Evolutionary conservation across 2,797 vertebrate genomes (phyloP).

Genomic region (Anguilla anguilla): DNA sequence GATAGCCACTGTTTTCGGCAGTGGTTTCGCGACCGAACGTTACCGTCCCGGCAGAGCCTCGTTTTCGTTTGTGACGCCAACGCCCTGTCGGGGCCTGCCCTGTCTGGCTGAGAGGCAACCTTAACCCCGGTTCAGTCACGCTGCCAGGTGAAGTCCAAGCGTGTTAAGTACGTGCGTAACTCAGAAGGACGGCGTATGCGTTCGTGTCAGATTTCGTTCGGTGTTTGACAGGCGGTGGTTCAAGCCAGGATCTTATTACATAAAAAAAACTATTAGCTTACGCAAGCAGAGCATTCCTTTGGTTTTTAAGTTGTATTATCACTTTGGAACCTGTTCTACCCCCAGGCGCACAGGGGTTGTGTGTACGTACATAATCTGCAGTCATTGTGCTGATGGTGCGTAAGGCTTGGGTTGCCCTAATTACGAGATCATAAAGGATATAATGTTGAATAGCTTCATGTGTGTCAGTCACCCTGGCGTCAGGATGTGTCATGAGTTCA

Average conservation of each 20-base stretch:
- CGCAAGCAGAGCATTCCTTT: neutral
- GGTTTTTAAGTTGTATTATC: neutral
- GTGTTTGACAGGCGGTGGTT: neutral
- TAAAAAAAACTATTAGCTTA: neutral
- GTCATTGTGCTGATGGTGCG: neutral
- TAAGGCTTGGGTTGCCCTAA: neutral
- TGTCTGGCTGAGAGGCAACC: neutral
- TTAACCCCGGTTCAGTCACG: neutral
- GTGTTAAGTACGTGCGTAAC: neutral
- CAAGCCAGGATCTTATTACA: neutral
- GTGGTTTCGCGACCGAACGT: neutral
- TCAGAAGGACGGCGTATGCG: neutral
- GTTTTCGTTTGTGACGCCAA: neutral
- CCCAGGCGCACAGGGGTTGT: slow-evolving; percentile 38
- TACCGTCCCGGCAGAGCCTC: neutral
- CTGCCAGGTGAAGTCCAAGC: neutral
- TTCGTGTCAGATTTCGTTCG: neutral
- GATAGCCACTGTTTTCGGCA: too few species aligned
- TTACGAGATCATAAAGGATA: neutral
- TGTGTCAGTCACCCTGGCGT: neutral
- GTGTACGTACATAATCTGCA: neutral
- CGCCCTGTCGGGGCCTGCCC: neutral
- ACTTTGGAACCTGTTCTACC: slow-evolving; percentile 1
- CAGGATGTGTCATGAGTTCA: neutral
- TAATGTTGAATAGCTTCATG: neutral